Evolutionary conservation across 2,888 invertebrate genomes (phyloP).

Genomic region (Tuberolachnus salignus): DNA sequence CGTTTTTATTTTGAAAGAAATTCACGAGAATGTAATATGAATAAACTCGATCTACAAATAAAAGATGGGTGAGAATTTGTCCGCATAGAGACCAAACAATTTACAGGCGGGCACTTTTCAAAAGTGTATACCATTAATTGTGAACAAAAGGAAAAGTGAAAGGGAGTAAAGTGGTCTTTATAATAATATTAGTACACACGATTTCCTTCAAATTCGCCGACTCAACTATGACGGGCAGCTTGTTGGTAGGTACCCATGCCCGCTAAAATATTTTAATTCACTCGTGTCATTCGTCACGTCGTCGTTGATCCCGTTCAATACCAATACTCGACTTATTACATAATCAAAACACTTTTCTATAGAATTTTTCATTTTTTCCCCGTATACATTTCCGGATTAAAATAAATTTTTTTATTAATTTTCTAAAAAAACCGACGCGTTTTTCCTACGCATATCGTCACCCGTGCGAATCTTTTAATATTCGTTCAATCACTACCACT

Average conservation of each 20-base stretch:
- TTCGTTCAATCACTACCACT: too few relatives aligned
- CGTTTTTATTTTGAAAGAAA: too few relatives aligned
- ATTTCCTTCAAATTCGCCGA: slow-evolving; percentile 42
- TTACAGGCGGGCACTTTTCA: slow-evolving; percentile 5
- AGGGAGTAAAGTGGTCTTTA: slow-evolving; percentile 36
- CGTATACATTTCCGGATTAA: not conserved
- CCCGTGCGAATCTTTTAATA: too few relatives aligned
- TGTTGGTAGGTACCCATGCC: slow-evolving; percentile 11
- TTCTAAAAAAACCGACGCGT: too few relatives aligned
- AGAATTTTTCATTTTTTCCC: not conserved
- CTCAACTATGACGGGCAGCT: slow-evolving; percentile 14
- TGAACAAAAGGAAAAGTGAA: slow-evolving; percentile 52
- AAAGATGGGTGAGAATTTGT: slow-evolving; percentile 23
- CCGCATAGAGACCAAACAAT: slow-evolving; percentile 4
- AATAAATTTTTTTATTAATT: too few relatives aligned
- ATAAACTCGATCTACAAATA: not conserved
- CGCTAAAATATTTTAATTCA: slow-evolving; percentile 50
- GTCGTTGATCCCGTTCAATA: slow-evolving; percentile 14
- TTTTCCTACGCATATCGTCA: too few relatives aligned
- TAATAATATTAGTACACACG: slow-evolving; percentile 26
- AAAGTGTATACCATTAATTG: slow-evolving; percentile 18
- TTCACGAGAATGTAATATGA: too few relatives aligned
- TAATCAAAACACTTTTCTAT: not conserved
- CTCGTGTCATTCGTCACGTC: slow-evolving; percentile 41
- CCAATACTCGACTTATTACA: slow-evolving; percentile 3